phyloP scores from a whole-genome alignment of 2,888 invertebrate species.

The Ashinkailepas kermadecensis region DNA sequence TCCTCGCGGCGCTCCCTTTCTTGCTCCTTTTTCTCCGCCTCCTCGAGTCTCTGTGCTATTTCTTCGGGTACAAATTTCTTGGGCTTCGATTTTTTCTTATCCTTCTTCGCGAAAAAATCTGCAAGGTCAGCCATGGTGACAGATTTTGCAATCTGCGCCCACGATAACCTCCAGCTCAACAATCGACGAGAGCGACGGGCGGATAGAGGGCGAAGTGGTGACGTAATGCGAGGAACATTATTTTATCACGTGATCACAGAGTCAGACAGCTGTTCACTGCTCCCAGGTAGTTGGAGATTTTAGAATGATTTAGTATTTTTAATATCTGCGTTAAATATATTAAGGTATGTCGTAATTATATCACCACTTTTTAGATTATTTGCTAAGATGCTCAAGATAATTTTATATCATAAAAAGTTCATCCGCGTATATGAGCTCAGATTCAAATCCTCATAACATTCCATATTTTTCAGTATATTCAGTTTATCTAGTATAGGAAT shows the following conservation, averaged over 20 bases:
- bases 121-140: conserved; percentile 15
- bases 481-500: no score
- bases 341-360: no score
- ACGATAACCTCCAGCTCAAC: not conserved
- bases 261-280: not conserved
- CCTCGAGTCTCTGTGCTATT: not conserved
- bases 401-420: no score
- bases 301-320: no score
- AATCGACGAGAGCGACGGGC: not conserved
- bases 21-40: conserved; percentile 7
- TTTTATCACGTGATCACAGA: not conserved
- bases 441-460: no score
- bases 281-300: no score
- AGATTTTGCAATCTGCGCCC: not conserved
- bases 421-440: no score
- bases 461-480: no score
- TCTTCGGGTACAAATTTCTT: conserved; percentile 16
- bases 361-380: no score
- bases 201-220: not conserved
- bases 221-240: not conserved
- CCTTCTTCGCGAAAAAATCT: conserved; percentile 13
- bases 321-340: no score
- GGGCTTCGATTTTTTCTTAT: conserved; percentile 12
- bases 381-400: no score
- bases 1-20: not conserved